Evolutionary conservation across 2,888 invertebrate genomes (phyloP), one percentile per base, ranked within the genome.

Genomic region (Xestia xanthographa): DNA sequence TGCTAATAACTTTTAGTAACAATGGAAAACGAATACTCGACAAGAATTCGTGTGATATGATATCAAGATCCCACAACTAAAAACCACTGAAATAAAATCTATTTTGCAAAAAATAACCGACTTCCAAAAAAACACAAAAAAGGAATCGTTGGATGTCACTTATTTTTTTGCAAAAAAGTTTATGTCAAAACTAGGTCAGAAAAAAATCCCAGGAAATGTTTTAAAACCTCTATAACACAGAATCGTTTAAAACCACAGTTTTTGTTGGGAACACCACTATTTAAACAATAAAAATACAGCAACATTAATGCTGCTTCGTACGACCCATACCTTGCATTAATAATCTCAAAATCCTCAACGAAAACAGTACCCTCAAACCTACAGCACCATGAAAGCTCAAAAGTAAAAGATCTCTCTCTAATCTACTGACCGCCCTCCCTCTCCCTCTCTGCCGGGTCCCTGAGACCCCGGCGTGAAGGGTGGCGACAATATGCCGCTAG

Each of bases 401-500:
- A 65, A 58, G 83, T 12, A 72, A 77, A 87, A 86, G 86, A 85
- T 85, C 73, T 68, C 67, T 53, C 75, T 84, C 75, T 86, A 85
- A 88, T 86, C 86, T 81, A 72, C 77, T 86, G 86, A 83, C 79
- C 84, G 72, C 73, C 67, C 77, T 76, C 72, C 69, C 69, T 56
- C 80, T 56, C 80, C 66, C 70, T 60, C 56, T 69, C 38, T 22
- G 48, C 26, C 63, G 43, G 70, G 77, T 77, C 69, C 69, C 82
- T 58, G 58, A 77, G 78, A 82, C 84, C 82, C 83, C 82, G 74
- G 82, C 86, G 93, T 78, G 82, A 84, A 87, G 88, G 88, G 88
- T 87, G 86, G 87, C 92, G 95, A 95, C 95, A 95, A 95, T 94
- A 93, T 91, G 95, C 94, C 94, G 89, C 82, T 85, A 87, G 90